Evolutionary conservation across 2,113 vertebrate genomes (phyloP).

Genomic region (Scophthalmus maximus): DNA sequence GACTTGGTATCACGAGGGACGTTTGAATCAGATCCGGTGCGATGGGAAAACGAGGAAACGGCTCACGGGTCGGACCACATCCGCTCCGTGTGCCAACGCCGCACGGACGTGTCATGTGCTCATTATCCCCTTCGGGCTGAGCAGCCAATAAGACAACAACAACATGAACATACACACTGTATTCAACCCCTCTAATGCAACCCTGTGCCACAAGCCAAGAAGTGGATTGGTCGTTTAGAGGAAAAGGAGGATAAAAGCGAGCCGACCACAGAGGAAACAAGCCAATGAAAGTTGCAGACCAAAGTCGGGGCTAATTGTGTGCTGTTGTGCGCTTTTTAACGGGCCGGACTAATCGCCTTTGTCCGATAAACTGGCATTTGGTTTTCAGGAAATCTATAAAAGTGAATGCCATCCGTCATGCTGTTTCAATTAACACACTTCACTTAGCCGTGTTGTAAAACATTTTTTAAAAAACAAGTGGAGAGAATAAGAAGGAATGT

Average conservation of each 20-base stretch:
- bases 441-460: slow-evolving; percentile 51
- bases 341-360: slow-evolving; percentile 61
- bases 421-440: slow-evolving; percentile 68
- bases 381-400: slow-evolving; percentile 76
- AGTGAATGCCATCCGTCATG: slow-evolving; percentile 67
- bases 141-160: slow-evolving; percentile 53
- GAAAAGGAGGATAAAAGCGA: slow-evolving; percentile 48
- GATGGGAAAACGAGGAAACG: slow-evolving; percentile 11
- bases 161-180: slow-evolving; percentile 20
- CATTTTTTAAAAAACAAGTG: slow-evolving; percentile 10
- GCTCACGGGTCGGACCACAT: slow-evolving; percentile 14
- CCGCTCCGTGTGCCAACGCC: no score
- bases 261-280: slow-evolving; percentile 45
- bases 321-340: slow-evolving; percentile 62
- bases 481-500: slow-evolving; percentile 55
- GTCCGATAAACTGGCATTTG: slow-evolving; percentile 66
- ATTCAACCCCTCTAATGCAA: neutral
- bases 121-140: no score
- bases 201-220: slow-evolving; percentile 16
- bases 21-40: slow-evolving; percentile 26
- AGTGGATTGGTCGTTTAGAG: slow-evolving; percentile 37
- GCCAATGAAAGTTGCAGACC: slow-evolving; percentile 59
- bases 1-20: slow-evolving; percentile 10
- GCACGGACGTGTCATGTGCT: no score
- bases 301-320: slow-evolving; percentile 55